Percentiles rank a stretch among this genome's conserved stretches.
Evolutionary conservation across 2,797 vertebrate species (phyloP).

Genomic region (Characodon lateralis): DNA sequence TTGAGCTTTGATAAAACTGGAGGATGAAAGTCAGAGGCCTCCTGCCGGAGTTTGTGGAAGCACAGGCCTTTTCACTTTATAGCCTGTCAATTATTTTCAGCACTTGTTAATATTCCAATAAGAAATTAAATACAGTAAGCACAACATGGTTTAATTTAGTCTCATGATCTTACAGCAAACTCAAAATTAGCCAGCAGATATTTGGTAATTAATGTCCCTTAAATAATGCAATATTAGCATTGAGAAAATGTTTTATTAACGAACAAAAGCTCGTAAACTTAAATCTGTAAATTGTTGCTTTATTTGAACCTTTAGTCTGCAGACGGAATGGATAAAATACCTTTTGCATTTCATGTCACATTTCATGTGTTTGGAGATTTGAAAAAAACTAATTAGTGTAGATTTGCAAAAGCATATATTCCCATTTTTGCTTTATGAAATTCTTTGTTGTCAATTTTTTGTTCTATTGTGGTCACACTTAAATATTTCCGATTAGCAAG

Average conservation of each 20-base stretch:
- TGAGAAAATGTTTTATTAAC: not conserved
- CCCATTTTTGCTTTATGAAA: not conserved
- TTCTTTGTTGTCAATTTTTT: too few species aligned
- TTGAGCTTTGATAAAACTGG: constrained; percentile 65
- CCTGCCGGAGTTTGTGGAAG: constrained; percentile 30
- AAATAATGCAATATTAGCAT: not conserved
- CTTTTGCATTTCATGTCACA: too few species aligned
- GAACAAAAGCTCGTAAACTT: not conserved
- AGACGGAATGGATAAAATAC: too few species aligned
- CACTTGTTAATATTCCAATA: not conserved
- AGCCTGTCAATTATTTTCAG: not conserved
- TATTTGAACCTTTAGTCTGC: not conserved
- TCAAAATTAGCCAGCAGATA: too few species aligned
- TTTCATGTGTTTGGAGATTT: not conserved
- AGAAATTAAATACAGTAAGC: not conserved
- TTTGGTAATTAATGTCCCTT: too few species aligned
- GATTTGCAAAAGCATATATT: not conserved
- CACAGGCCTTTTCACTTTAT: not conserved
- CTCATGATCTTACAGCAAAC: not conserved
- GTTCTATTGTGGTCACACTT: too few species aligned
- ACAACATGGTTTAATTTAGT: not conserved
- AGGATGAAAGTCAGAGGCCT: constrained; percentile 31
- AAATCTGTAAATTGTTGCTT: not conserved
- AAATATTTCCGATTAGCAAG: too few species aligned
- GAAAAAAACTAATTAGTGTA: too few species aligned